These are phyloP conservation scores for Neoitamus cyanurus DNA, from an alignment of 2,888 invertebrate species.

Conservation along the genomic window DNA sequence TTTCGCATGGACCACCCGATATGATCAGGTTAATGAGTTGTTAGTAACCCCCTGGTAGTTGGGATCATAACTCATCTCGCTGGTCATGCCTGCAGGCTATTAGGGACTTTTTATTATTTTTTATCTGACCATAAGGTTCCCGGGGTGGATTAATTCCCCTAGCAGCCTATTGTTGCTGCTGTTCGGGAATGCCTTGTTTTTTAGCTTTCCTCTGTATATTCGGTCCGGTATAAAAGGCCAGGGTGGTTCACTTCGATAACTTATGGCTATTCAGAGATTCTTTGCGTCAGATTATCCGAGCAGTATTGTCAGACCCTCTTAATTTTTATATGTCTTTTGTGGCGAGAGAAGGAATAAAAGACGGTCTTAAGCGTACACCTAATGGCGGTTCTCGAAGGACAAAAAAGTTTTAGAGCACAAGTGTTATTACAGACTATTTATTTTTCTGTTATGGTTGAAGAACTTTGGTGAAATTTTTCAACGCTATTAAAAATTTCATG, in stretches of 20 bases:
- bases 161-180: background rate
- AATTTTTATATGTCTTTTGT: slow-evolving; percentile 1
- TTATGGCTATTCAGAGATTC: slow-evolving; percentile 20
- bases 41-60: slow-evolving; percentile 10
- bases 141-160: slow-evolving; percentile 13
- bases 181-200: background rate
- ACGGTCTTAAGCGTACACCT: background rate
- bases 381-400: background rate
- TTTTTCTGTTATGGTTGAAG: background rate
- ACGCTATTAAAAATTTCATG: background rate
- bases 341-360: background rate
- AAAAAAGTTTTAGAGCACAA: background rate
- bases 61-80: background rate
- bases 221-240: background rate
- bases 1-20: background rate
- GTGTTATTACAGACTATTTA: background rate
- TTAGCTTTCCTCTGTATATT: background rate
- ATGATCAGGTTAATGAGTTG: slow-evolving; percentile 39
- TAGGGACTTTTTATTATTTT: slow-evolving; percentile 27
- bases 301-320: background rate
- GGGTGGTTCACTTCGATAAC: background rate
- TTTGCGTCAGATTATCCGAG: background rate
- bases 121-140: slow-evolving; percentile 6
- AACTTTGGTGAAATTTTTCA: background rate
- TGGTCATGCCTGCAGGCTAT: background rate